These are phyloP conservation scores for Pituophis catenifer DNA, from an alignment of 2,113 vertebrate species.

Conservation along the genomic window DNA sequence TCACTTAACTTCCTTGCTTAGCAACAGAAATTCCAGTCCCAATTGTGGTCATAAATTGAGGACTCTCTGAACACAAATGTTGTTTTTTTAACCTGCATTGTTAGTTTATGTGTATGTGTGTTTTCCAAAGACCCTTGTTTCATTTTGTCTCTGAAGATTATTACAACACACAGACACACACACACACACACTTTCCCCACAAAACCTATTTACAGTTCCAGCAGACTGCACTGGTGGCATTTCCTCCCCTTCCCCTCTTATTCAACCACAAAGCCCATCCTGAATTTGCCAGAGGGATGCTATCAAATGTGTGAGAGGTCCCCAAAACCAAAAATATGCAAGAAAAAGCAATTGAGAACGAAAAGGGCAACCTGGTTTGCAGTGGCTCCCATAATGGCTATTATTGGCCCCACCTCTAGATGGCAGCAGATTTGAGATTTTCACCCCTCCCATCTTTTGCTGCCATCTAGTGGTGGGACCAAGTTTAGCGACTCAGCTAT, in stretches of 20 bases:
- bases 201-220: conserved; percentile 27
- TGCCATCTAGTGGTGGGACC: not conserved
- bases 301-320: not conserved
- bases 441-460: not conserved
- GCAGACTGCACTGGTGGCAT: conserved; percentile 32
- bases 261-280: not conserved
- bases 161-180: not conserved
- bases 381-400: not conserved
- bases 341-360: not conserved
- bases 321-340: not conserved
- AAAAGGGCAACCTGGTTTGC: not conserved
- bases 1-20: too few relatives aligned
- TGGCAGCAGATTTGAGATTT: not conserved
- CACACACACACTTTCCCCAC: not conserved
- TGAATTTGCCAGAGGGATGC: not conserved
- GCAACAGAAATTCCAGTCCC: too few relatives aligned
- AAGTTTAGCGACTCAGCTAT: not conserved
- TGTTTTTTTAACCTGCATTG: too few relatives aligned
- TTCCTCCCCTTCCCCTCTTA: not conserved
- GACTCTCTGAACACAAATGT: not conserved
- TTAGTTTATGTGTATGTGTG: not conserved
- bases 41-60: too few relatives aligned
- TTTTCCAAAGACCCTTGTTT: not conserved
- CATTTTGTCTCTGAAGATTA: not conserved
- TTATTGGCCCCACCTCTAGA: not conserved